phyloP scores from a whole-genome alignment of 2,797 vertebrate genomes.

The Lerista edwardsae region DNA sequence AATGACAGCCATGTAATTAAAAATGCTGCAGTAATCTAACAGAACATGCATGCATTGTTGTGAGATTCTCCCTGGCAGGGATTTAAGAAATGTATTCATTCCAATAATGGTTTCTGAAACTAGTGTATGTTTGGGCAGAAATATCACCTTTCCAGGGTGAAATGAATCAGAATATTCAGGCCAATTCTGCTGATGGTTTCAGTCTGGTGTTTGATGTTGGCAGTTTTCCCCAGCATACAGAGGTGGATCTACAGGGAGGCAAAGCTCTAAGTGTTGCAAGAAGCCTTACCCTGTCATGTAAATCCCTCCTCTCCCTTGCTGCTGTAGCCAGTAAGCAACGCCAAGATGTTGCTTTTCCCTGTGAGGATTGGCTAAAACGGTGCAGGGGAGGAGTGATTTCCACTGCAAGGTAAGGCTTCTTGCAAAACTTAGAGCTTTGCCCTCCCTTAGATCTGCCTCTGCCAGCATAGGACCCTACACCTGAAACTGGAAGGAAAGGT shows the following conservation, averaged over 20 bases:
- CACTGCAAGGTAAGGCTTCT: too few relatives aligned
- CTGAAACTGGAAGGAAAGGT: not conserved
- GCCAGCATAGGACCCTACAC: not conserved
- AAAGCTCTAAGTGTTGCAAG: too few relatives aligned
- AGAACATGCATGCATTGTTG: slow-evolving; percentile 4
- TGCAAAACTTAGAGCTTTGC: too few relatives aligned
- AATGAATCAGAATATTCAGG: not conserved
- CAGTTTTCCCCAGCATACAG: too few relatives aligned
- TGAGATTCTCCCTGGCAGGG: slow-evolving; percentile 28
- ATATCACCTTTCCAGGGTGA: not conserved
- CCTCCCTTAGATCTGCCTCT: too few relatives aligned
- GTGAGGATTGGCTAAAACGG: too few relatives aligned
- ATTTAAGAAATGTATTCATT: slow-evolving; percentile 15
- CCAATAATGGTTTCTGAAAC: not conserved
- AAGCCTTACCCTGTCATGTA: too few relatives aligned
- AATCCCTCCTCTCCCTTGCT: too few relatives aligned
- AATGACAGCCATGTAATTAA: slow-evolving; percentile 58
- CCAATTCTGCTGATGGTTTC: not conserved
- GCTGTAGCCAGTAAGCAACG: too few relatives aligned
- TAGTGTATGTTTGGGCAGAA: not conserved
- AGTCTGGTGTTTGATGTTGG: not conserved
- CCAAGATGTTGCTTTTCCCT: too few relatives aligned
- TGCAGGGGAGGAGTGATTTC: too few relatives aligned
- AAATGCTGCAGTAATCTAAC: slow-evolving; percentile 42
- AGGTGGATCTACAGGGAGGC: too few relatives aligned